phyloP scores from a whole-genome alignment of 37 sponge, comb jelly and placozoan species.

The Lycopodina hypogea region DNA sequence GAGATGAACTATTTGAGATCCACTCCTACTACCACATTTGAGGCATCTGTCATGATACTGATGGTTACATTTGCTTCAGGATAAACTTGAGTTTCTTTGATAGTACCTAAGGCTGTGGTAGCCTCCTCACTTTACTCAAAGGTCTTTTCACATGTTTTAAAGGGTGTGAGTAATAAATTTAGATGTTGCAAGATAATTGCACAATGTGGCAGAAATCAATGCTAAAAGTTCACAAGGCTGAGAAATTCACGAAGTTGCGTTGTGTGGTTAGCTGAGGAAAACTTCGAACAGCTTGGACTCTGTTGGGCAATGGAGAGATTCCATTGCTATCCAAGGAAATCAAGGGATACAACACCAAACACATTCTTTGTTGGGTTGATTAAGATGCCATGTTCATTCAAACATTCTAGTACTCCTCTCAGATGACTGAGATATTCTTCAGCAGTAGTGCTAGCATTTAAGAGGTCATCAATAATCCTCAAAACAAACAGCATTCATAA shows the following conservation, averaged over 20 bases:
- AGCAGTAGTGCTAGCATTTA: constrained; percentile 38
- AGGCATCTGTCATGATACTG: too few species aligned
- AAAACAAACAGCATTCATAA: constrained; percentile 52
- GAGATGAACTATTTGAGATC: too few species aligned
- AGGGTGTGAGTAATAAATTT: constrained; percentile 11
- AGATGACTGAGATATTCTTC: constrained; percentile 52
- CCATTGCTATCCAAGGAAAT: constrained; percentile 43
- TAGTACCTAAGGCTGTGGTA: constrained; percentile 29
- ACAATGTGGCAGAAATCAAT: constrained; percentile 43
- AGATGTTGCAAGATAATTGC: constrained; percentile 42
- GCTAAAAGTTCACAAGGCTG: constrained; percentile 59
- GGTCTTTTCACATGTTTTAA: background rate
- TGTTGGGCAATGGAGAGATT: constrained; percentile 37
- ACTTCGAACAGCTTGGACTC: constrained; percentile 45
- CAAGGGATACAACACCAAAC: constrained; percentile 17
- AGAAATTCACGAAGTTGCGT: constrained; percentile 44
- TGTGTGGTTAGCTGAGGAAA: constrained; percentile 49
- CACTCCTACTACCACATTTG: too few species aligned
- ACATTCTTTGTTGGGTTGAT: constrained; percentile 45
- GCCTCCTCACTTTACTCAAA: constrained; percentile 24
- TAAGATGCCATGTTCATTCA: constrained; percentile 33
- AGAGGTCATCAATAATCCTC: constrained; percentile 43
- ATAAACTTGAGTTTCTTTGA: constrained; percentile 54
- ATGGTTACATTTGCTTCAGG: constrained; percentile 52
- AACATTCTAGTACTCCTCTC: constrained; percentile 27